Percentiles rank a stretch among this genome's conserved stretches.
phyloP scores from a whole-genome alignment of 64 coral and sea anemone genomes.

The Montipora sp. region DNA sequence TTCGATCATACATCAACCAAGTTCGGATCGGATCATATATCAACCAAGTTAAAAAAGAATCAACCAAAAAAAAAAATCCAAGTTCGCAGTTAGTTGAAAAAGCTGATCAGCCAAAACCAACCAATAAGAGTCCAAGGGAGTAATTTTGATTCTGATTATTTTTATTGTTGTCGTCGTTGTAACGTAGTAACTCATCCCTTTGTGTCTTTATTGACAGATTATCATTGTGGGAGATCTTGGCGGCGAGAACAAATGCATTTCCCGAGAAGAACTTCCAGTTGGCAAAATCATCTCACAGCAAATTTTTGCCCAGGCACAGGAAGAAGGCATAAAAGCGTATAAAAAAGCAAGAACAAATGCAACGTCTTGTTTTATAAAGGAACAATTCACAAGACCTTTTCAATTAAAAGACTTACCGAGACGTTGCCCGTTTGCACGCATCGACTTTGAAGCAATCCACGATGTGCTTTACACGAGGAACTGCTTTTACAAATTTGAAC shows the following conservation, averaged over 20 bases:
- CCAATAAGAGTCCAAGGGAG: no score
- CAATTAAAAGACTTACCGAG: constrained; percentile 18
- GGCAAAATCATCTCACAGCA: constrained; percentile 54
- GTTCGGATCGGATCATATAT: no score
- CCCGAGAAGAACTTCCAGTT: constrained; percentile 53
- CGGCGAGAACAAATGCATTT: constrained; percentile 42
- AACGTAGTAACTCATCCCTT: no score
- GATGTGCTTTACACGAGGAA: constrained; percentile 37
- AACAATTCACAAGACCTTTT: neutral
- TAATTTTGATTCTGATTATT: no score
- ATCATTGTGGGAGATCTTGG: neutral
- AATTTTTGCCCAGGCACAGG: constrained; percentile 17
- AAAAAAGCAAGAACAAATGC: neutral
- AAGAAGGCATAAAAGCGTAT: constrained; percentile 9
- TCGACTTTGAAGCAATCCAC: constrained; percentile 37
- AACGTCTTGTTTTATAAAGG: constrained; percentile 47
- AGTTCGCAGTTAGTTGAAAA: no score
- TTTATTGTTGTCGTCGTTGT: no score
- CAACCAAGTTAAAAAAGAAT: no score
- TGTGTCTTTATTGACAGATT: neutral
- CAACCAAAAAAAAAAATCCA: no score
- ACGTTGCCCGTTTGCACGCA: constrained; percentile 67
- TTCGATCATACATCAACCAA: no score
- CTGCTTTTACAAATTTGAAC: constrained; percentile 39
- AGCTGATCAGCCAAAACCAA: no score